Base-by-base conservation (phyloP, 2,113 vertebrate genomes). In the Trichechus manatus region DNA sequence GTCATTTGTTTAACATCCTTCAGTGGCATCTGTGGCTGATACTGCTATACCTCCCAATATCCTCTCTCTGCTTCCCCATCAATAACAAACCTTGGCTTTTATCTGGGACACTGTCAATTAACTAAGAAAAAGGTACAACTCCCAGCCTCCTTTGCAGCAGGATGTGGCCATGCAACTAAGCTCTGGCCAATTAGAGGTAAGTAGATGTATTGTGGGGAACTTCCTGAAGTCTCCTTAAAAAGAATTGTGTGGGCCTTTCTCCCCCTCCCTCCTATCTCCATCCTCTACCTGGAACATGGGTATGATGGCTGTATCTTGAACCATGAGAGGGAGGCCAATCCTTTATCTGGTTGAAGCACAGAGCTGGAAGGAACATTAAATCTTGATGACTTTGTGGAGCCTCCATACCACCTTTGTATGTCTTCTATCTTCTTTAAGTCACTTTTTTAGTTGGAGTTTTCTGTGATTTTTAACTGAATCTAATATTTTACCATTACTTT, bases 191-290 rank as follows among this genome's bases (percentile, higher is more conserved):
- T 19, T 39, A 23, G 39, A 84, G 36, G 13, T 25, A 66, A 66
- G 39, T 25, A 22, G 50, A 19, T 36, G 1, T 20, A 75, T 15
- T 42, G 29, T 1, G 33, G 53, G 3, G 72, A 44, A 56, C 53
- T 2, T 68, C 75, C 22, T 4, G 11, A 53, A 64, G 39, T 20
- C 27, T 39, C 47, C 42, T 75, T 66, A 72, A 75, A 33, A 56
- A 68, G 36, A 63, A 59, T 22, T 5, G 1, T n/a, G 0, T 3
- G 27, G 36, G 13, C 17, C 23, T 72, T 82, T 63, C 29, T 50
- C 6, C 6, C 1, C 22, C 14, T n/a, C 31, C 3, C 1, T 1
- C 20, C 29, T 1, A 7, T 36, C 36, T 86, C 74, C 11, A 15
- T 50, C 17, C 11, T 82, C 10, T 36, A 5, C n/a, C 39, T 66